A percentile compares a stretch with the other conserved stretches of the same genome.
Conservation (phyloP, 1,140 invertebrate species). For the Pararge aegeria region DNA sequence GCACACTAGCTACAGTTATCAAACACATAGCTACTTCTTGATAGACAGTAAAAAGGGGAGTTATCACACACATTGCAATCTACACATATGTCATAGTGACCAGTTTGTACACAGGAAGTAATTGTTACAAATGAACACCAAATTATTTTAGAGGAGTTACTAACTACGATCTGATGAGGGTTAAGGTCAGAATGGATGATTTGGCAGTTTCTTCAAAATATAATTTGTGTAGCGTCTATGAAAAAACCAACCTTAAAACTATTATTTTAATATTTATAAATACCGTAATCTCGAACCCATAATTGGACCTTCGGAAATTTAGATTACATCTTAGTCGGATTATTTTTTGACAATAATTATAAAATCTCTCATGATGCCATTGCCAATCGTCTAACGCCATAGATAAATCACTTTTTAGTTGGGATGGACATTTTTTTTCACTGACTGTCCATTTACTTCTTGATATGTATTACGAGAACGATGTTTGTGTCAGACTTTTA, state of each 20-base stretch:
- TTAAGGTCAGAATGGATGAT: conserved; percentile 34
- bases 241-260: no score
- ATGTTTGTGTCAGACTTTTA: conserved; percentile 21
- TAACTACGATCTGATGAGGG: conserved; percentile 19
- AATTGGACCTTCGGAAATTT: conserved; percentile 56
- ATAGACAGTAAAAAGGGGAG: background rate
- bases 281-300: conserved; percentile 75
- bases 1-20: no score
- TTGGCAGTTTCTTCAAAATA: conserved; percentile 19
- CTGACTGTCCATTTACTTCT: background rate
- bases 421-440: conserved; percentile 43
- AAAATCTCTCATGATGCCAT: conserved; percentile 48
- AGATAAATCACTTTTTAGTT: conserved; percentile 44
- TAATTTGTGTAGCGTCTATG: no score
- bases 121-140: conserved; percentile 2
- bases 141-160: conserved; percentile 8
- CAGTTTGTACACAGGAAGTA: background rate
- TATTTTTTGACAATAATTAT: conserved; percentile 34
- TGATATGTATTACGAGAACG: conserved; percentile 24
- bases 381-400: conserved; percentile 60
- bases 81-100: background rate
- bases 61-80: background rate
- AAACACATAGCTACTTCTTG: background rate
- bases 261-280: conserved; percentile 15
- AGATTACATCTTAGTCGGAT: conserved; percentile 53